phyloP scores from a whole-genome alignment of 2,888 invertebrate species.

The Matsumyia berberina region DNA sequence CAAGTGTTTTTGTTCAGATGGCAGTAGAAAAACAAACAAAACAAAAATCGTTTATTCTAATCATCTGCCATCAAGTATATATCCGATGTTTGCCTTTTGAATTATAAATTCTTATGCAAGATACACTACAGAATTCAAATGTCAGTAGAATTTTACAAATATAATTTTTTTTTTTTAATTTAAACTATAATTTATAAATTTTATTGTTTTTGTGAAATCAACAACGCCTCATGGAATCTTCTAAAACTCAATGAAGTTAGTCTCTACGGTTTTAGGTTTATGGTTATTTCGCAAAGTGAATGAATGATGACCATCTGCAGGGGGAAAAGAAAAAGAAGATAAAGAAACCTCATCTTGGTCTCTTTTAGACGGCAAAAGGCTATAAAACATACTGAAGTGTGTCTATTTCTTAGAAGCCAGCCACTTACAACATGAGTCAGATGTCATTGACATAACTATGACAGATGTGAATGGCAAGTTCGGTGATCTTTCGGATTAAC shows the following conservation, averaged over 20 bases:
- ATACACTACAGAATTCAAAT: neutral
- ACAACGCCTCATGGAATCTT: too few species aligned
- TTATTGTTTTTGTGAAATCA: neutral
- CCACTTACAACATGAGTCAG: slow-evolving; percentile 6
- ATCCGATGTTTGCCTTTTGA: slow-evolving; percentile 22
- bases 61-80: slow-evolving; percentile 6
- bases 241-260: neutral
- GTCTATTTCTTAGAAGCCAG: slow-evolving; percentile 7
- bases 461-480: slow-evolving; percentile 21
- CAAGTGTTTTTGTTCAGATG: slow-evolving; percentile 1
- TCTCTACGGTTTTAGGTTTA: neutral
- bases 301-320: neutral
- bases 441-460: slow-evolving; percentile 44
- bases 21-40: neutral
- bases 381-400: neutral
- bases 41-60: slow-evolving; percentile 8
- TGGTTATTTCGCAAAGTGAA: neutral
- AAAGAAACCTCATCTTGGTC: neutral
- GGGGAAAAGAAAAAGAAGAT: too few species aligned
- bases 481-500: slow-evolving; percentile 10
- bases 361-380: neutral
- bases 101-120: slow-evolving; percentile 23
- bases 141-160: neutral
- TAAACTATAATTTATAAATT: neutral
- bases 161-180: neutral